A percentile compares a stretch with the other conserved stretches of the same genome.
phyloP scores from a whole-genome alignment of 2,113 vertebrate species.

The Periophthalmodon schlosseri region DNA sequence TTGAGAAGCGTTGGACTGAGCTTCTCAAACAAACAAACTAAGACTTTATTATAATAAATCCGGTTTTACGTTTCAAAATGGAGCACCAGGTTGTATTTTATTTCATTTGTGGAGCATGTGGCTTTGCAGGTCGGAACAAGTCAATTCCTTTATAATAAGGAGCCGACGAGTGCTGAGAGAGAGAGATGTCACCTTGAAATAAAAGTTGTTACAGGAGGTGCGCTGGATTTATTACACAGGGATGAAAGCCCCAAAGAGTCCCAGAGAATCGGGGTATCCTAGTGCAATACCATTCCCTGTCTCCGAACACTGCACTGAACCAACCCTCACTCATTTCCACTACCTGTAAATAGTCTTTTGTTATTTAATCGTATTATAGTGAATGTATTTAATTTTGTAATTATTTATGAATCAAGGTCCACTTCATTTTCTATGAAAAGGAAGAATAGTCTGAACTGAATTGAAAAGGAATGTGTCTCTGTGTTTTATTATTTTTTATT shows the following conservation, averaged over 20 bases:
- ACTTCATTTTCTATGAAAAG: constrained; percentile 99
- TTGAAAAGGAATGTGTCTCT: constrained; percentile 93
- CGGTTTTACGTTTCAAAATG: constrained; percentile 77
- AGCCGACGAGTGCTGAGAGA: constrained; percentile 78
- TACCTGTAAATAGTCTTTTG: constrained; percentile 92
- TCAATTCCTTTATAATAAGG: constrained; percentile 53
- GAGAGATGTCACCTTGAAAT: constrained; percentile 75
- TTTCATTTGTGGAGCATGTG: constrained; percentile 39
- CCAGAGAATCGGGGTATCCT: constrained; percentile 89
- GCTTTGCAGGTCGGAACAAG: constrained; percentile 56
- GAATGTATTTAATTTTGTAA: constrained; percentile 99
- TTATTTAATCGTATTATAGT: constrained; percentile 99
- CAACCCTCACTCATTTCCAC: constrained; percentile 98
- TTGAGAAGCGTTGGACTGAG: constrained; percentile 98
- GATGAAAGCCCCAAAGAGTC: constrained; percentile 95
- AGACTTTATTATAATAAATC: constrained; percentile 76
- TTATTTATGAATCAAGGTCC: constrained; percentile 99
- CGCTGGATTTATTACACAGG: constrained; percentile 91
- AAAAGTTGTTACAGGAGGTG: constrained; percentile 76
- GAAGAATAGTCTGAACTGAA: constrained; percentile 98
- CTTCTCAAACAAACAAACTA: constrained; percentile 95
- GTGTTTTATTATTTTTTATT: constrained; percentile 58
- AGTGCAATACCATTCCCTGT: constrained; percentile 98
- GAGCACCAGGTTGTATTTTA: constrained; percentile 61
- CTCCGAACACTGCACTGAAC: constrained; percentile 97